These are phyloP conservation scores for Corbicula japonica DNA, from an alignment of 2,888 invertebrate species.

Conservation along the genomic window DNA sequence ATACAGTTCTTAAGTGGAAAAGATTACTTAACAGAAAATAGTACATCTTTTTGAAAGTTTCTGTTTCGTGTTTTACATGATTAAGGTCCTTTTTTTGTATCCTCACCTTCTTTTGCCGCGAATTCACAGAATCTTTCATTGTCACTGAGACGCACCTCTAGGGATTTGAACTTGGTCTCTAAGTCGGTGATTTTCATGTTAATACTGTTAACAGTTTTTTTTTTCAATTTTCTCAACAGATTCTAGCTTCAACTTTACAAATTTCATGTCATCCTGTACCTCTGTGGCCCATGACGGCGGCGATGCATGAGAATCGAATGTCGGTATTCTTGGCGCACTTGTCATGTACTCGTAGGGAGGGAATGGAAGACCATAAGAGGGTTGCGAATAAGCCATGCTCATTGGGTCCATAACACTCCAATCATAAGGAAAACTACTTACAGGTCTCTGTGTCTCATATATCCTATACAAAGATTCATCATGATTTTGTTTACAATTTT, in stretches of 20 bases:
- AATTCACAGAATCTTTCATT: slow-evolving; percentile 28
- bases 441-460: background rate
- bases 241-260: slow-evolving; percentile 17
- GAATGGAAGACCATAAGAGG: background rate
- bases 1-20: too few relatives aligned
- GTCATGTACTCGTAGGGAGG: background rate
- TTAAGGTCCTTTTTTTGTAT: slow-evolving; percentile 17
- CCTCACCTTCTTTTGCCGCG: slow-evolving; percentile 8
- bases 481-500: background rate
- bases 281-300: slow-evolving; percentile 30
- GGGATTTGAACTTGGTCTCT: slow-evolving; percentile 17
- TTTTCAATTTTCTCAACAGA: slow-evolving; percentile 37
- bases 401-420: too few relatives aligned
- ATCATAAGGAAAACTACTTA: background rate
- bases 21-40: too few relatives aligned
- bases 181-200: slow-evolving; percentile 23
- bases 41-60: slow-evolving; percentile 16
- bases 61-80: background rate
- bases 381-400: background rate
- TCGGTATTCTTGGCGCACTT: background rate
- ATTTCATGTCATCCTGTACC: slow-evolving; percentile 31
- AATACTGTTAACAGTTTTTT: slow-evolving; percentile 36
- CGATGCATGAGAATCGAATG: background rate
- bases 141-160: slow-evolving; percentile 22
- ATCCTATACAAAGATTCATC: background rate